Base-by-base conservation (phyloP, 2,113 vertebrate species). In the Corythornis cristatus region DNA sequence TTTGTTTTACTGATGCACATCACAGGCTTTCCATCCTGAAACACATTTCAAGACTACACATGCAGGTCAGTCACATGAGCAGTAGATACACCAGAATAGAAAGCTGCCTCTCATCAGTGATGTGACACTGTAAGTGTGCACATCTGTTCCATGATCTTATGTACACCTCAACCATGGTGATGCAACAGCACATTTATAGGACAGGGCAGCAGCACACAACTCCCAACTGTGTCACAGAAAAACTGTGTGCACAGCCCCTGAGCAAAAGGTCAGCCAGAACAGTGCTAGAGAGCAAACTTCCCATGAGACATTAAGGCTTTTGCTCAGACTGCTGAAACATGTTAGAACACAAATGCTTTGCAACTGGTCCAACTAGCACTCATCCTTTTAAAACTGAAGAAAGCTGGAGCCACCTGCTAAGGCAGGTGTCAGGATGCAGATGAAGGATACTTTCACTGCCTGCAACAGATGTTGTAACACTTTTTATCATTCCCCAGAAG, bases 401-500 rank as follows among this genome's bases (percentile, higher is more conserved):
- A 73, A 62, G 66, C 54, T 77, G 74, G 20, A 89, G 82, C 21
- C 51, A 54, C 25, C 71, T 66, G 29, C 67, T 2, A 0, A 72
- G 68, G 53, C 23, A 83, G 68, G 46, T 71, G 79, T 29, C 61
- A 94, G 42, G 77, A 72, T 19, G 89, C 37, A 88, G 75, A 88
- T 60, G 92, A 98, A 99, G 98, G 98, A 99, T 99, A 99, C 99
- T 99, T 98, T 99, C 99, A 77, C 98, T 99, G 96, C 98, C 98
- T 61, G 99, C 84, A 84, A 98, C 97, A 70, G 99, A 98, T 4
- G 99, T 97, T 29, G 99, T 99, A n/a, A 99, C 99, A n/a, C 99
- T 99, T 96, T 98, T 99, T 96, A 99, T 99, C 98, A 99, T 99
- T 61, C 99, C 99, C 99, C 99, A 99, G 96, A 99, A 98, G 90